Evolutionary conservation across 1,140 invertebrate species (phyloP).

Genomic region (Apis dorsata): DNA sequence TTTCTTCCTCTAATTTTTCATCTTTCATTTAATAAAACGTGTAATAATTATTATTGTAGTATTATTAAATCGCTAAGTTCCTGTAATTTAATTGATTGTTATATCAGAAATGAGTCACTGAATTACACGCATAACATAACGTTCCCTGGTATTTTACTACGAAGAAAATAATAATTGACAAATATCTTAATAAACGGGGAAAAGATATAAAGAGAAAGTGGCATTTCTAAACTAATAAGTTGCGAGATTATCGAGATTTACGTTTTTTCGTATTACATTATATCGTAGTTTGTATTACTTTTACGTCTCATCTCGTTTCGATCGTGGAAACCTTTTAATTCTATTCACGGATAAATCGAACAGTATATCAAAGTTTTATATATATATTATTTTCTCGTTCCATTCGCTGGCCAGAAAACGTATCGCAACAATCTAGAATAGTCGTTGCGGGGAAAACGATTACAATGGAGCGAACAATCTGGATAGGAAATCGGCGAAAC

Average conservation of each 20-base stretch:
- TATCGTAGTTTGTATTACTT: neutral
- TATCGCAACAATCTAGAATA: slow-evolving; percentile 34
- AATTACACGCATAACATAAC: neutral
- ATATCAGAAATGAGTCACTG: too few species aligned
- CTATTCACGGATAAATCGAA: neutral
- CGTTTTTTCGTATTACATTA: neutral
- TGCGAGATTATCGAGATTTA: neutral
- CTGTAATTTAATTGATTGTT: too few species aligned
- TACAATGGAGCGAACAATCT: slow-evolving; percentile 43
- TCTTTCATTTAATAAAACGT: neutral
- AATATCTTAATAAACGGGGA: neutral
- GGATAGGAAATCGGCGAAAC: slow-evolving; percentile 56
- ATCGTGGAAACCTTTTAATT: neutral
- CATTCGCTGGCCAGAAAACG: neutral
- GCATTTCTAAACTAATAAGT: too few species aligned
- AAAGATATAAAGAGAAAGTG: neutral
- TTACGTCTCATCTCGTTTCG: neutral
- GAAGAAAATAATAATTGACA: neutral
- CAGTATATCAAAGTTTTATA: neutral
- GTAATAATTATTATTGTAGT: neutral
- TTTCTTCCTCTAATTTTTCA: too few species aligned
- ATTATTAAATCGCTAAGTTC: too few species aligned
- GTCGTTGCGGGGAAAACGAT: slow-evolving; percentile 41
- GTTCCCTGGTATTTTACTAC: neutral
- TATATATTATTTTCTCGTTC: neutral